Base-by-base conservation (phyloP, 2,888 invertebrate genomes). In the Hofmannophila pseudospretella region DNA sequence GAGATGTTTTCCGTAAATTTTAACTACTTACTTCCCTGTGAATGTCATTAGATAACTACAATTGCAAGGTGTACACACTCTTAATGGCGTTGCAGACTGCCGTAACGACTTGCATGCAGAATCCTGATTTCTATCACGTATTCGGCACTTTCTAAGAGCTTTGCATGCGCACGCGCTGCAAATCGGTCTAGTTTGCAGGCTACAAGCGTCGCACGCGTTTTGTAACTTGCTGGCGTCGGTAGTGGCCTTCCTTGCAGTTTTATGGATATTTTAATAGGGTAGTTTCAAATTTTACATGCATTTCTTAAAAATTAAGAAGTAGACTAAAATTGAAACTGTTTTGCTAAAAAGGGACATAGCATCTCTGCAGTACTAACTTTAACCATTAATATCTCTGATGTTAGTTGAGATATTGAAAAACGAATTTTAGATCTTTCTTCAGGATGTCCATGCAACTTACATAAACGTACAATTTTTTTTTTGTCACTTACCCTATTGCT, bases 61-160 rank as follows among this genome's bases (percentile, higher is more conserved):
- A n/a, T 23, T 26, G 19, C 28, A 27, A 28, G 32, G 19, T 34
- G 39, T 39, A 8, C 26, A n/a, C n/a, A n/a, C n/a, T n/a, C n/a
- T n/a, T n/a, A 16, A 16, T 16, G 16, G 23, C n/a, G 23, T 23
- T 23, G 2, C 25, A 13, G 27, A 34, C 10, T 45, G 38, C 47
- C 23, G 45, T 45, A 45, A 45, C 29, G 7, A 7, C 31, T n/a
- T 10, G 23, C 23, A 23, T 23, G 30, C 16, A 3, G 16, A 5
- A 16, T 12, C 42, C 51, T 55, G 49, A 61, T 72, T 71, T 71
- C 60, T 50, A 64, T 66, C 73, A 73, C 75, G 75, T 74, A 60
- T 54, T 56, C 49, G 44, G 41, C 46, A 62, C 74, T 75, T 74
- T 75, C 74, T 68, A 62, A 56, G 60, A 61, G 58, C 45, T 51